phyloP scores from a whole-genome alignment of 2,113 vertebrate genomes.

The Lycaon pictus region DNA sequence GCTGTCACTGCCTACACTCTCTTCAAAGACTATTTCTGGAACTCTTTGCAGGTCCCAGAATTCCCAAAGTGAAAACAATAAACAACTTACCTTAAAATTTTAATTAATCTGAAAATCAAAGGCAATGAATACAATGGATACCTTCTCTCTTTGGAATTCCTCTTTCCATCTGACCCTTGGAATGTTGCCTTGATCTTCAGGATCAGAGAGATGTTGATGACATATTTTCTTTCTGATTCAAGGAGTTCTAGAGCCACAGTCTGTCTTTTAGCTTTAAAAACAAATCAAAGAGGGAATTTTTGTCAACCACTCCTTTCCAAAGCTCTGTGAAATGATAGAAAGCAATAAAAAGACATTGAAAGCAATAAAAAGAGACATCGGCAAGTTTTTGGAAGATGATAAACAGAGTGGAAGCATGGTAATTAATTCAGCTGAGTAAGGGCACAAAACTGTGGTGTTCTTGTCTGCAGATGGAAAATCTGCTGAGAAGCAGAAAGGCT shows the following conservation, averaged over 20 bases:
- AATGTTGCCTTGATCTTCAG: conserved; percentile 97
- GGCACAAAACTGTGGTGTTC: not conserved
- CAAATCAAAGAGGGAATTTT: conserved; percentile 53
- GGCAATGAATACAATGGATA: conserved; percentile 82
- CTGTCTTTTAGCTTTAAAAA: conserved; percentile 93
- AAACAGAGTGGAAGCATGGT: not conserved
- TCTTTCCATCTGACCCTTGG: conserved; percentile 93
- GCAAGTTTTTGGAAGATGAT: not conserved
- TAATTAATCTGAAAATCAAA: conserved; percentile 74
- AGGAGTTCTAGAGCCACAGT: conserved; percentile 95
- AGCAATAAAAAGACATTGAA: conserved; percentile 32
- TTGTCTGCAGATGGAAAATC: not conserved
- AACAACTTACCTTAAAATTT: conserved; percentile 71
- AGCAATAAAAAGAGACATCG: not conserved
- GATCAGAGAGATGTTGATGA: conserved; percentile 95
- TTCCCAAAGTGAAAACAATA: conserved; percentile 44
- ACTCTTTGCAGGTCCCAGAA: conserved; percentile 30
- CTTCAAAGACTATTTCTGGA: conserved; percentile 38
- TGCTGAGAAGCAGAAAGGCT: not conserved
- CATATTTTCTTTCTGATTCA: conserved; percentile 97
- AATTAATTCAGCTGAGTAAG: not conserved
- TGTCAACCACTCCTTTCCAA: conserved; percentile 13
- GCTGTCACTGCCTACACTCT: not conserved
- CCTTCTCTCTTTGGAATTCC: conserved; percentile 95
- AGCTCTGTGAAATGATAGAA: conserved; percentile 16